phyloP scores from a whole-genome alignment of 2,888 invertebrate species.

The Ypsolopha scabrella region DNA sequence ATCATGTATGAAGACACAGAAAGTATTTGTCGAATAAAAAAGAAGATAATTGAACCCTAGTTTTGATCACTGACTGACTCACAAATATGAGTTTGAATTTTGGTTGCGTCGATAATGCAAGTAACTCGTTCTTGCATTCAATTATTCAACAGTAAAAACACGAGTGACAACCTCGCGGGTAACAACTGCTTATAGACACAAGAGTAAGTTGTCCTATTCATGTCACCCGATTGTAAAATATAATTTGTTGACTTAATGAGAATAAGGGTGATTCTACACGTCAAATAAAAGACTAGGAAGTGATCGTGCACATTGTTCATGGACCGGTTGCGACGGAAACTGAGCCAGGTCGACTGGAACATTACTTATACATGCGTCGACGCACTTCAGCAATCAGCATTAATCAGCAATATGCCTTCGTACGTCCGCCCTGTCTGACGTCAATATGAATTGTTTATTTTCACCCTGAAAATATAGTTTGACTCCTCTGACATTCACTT shows the following conservation, averaged over 20 bases:
- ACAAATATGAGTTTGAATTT: too few relatives aligned
- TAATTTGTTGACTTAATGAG: conserved; percentile 3
- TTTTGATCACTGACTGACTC: too few relatives aligned
- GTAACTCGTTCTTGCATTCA: too few relatives aligned
- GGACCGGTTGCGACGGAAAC: conserved; percentile 62
- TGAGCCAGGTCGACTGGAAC: conserved; percentile 36
- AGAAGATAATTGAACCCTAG: too few relatives aligned
- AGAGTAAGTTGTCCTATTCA: conserved; percentile 1
- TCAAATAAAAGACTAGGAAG: conserved; percentile 47
- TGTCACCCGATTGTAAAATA: not conserved
- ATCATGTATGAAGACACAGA: too few relatives aligned
- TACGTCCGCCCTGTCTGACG: conserved; percentile 42
- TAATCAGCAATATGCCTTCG: conserved; percentile 55
- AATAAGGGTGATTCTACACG: conserved; percentile 24
- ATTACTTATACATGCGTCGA: conserved; percentile 66
- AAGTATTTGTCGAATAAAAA: too few relatives aligned
- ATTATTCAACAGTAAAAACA: too few relatives aligned
- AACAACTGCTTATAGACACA: not conserved
- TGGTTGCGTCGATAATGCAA: too few relatives aligned
- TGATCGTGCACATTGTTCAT: conserved; percentile 63
- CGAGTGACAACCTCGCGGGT: not conserved
- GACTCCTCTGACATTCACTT: conserved; percentile 19
- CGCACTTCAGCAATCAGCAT: conserved; percentile 68
- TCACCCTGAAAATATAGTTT: conserved; percentile 41
- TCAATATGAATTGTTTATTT: conserved; percentile 57